Evolutionary conservation across 2,797 vertebrate species (phyloP).

Genomic region (Urocyon cinereoargenteus): DNA sequence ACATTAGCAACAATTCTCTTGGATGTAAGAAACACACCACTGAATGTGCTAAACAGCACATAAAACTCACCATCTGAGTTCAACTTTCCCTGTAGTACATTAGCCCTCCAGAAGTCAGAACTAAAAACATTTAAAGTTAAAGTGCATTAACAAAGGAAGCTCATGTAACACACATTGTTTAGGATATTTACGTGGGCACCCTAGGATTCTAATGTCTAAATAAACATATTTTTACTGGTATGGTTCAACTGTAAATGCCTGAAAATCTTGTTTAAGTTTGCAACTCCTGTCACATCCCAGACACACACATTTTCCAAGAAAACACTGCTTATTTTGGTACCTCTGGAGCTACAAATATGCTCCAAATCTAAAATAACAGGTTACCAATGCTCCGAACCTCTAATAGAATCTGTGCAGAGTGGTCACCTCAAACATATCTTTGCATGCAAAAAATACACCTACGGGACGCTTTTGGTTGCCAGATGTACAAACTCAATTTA

Average conservation of each 20-base stretch:
- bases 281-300: constrained; percentile 10
- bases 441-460: neutral
- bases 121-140: neutral
- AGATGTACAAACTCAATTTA: neutral
- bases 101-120: constrained; percentile 13
- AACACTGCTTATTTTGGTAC: constrained; percentile 61
- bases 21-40: neutral
- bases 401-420: neutral
- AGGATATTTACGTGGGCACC: constrained; percentile 50
- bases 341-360: constrained; percentile 50
- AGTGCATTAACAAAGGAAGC: neutral
- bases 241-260: constrained; percentile 8
- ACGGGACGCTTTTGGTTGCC: neutral
- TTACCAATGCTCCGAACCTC: neutral
- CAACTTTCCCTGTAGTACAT: neutral
- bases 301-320: constrained; percentile 68
- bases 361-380: constrained; percentile 64
- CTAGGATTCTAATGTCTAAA: constrained; percentile 55
- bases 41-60: neutral
- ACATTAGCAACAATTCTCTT: neutral
- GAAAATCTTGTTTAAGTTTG: constrained; percentile 56
- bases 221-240: constrained; percentile 58
- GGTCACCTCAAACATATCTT: constrained; percentile 40
- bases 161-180: neutral
- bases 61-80: neutral